Base-by-base conservation (phyloP, 2,113 vertebrate genomes). In the Halichoeres trimaculatus region DNA sequence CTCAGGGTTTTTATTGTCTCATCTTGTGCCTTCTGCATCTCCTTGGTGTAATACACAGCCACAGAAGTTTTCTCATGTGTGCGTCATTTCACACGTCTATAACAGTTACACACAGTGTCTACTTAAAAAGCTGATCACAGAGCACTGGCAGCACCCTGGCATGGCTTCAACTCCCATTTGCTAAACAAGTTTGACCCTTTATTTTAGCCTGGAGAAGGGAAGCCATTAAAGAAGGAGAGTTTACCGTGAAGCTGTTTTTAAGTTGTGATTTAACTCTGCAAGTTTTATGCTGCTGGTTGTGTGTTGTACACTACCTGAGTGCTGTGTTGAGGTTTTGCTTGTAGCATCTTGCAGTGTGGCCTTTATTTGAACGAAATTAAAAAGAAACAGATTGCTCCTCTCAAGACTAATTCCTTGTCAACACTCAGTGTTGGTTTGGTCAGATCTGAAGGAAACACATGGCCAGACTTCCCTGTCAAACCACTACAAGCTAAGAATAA, bases 41-140 rank as follows among this genome's bases (percentile, higher is more conserved):
- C 12, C 10, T 38, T 13, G 20, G 16, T 22, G 47, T 61, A 20
- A 30, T 66, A 54, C 45, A 62, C 10, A 78, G 22, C 70, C 69
- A 35, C 62, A 68, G 40, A 22, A 56, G 67, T 56, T 43, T 17
- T 19, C 43, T 45, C 43, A 19, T 4, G 43, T 45, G 43, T 45
- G 16, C 50, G 8, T 77, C 64, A 77, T 78, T 73, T 86, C 58
- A 73, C 76, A 85, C 74, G 51, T 74, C 17, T 9, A 24, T 55
- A 67, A n/a, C 65, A 72, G 69, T 83, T 26, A 41, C 45, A 19
- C 67, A 74, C 45, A 34, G 35, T 60, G n/a, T 58, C 41, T 60
- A 26, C 55, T 40, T 36, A 23, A 40, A 43, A 41, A 72, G 24
- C 52, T 59, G 56, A 59, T 57, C 57, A 58, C 63, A 50, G 57